Evolutionary conservation across 2,113 vertebrate species (phyloP).

Genomic region (Rousettus leschenaultii): DNA sequence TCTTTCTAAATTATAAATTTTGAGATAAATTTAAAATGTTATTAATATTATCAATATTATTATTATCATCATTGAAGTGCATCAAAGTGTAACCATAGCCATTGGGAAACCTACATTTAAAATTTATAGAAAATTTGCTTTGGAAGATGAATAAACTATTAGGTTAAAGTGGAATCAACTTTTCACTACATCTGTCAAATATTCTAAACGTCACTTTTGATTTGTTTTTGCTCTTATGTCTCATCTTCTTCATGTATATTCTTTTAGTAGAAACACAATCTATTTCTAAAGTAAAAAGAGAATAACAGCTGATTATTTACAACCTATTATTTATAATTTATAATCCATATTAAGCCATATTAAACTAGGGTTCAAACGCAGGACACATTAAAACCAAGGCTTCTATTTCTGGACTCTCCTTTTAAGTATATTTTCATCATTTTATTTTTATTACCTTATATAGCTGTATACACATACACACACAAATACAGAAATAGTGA

Average conservation of each 20-base stretch:
- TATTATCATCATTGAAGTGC: not conserved
- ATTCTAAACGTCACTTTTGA: not conserved
- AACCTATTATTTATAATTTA: not conserved
- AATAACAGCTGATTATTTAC: not conserved
- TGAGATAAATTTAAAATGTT: conserved; percentile 18
- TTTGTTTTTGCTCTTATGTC: not conserved
- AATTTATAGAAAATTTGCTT: not conserved
- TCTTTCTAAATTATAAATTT: conserved; percentile 1
- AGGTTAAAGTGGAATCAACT: not conserved
- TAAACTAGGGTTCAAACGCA: not conserved
- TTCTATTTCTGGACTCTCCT: not conserved
- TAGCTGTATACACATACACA: not conserved
- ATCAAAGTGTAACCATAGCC: not conserved
- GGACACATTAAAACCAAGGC: not conserved
- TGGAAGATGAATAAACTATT: not conserved
- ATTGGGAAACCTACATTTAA: not conserved
- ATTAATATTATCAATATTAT: not conserved
- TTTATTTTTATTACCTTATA: not conserved
- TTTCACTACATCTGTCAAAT: not conserved
- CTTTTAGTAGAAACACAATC: not conserved
- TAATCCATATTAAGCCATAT: not conserved
- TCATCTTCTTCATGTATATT: not conserved
- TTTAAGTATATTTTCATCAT: not conserved
- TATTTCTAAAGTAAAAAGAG: not conserved
- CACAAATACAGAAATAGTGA: not conserved